phyloP scores from a whole-genome alignment of 2,113 vertebrate genomes.

The Nestor notabilis region DNA sequence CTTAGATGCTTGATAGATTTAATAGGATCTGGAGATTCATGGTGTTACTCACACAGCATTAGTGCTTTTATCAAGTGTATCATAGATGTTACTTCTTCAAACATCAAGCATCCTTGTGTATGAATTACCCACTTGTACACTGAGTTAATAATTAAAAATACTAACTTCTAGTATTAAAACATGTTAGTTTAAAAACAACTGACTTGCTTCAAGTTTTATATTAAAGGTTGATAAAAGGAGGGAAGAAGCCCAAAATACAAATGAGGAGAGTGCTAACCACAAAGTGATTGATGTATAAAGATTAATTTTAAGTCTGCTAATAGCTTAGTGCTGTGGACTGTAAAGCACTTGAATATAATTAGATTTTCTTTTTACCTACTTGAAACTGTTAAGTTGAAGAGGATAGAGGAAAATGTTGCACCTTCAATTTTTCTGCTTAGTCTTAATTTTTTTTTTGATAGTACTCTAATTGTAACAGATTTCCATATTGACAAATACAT shows the following conservation, averaged over 20 bases:
- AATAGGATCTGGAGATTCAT: background rate
- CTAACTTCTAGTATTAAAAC: background rate
- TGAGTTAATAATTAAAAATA: background rate
- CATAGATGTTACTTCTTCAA: background rate
- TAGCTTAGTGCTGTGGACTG: background rate
- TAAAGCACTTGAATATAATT: background rate
- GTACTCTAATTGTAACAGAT: background rate
- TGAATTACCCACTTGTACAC: background rate
- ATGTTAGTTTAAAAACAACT: background rate
- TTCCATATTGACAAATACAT: conserved; percentile 23
- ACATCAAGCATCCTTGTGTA: background rate
- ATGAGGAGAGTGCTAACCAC: background rate
- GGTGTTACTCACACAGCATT: background rate
- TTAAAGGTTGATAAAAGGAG: background rate
- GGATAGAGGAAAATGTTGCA: background rate
- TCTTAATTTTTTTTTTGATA: background rate
- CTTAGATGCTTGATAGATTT: background rate
- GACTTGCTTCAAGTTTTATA: background rate
- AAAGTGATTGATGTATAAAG: background rate
- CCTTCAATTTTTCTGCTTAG: background rate
- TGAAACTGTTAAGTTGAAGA: background rate
- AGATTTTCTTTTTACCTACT: background rate
- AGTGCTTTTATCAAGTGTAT: background rate
- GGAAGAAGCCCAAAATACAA: background rate
- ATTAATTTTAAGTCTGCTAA: background rate